phyloP scores from a whole-genome alignment of 2,113 vertebrate genomes.

The Chaetodon auriga region DNA sequence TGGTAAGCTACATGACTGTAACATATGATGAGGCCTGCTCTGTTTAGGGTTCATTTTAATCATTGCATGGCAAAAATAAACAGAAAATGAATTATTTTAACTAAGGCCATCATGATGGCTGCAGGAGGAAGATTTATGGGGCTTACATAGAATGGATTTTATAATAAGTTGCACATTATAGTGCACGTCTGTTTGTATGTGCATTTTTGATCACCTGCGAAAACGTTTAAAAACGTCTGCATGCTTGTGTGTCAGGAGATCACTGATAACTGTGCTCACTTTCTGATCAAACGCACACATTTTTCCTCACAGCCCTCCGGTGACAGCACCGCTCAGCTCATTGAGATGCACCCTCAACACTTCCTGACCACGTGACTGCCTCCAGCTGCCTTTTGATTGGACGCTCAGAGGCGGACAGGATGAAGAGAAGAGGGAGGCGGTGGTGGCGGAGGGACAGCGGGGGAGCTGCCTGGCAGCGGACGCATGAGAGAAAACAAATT shows the following conservation, averaged over 20 bases:
- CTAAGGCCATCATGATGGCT: slow-evolving; percentile 20
- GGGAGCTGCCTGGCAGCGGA: slow-evolving; percentile 60
- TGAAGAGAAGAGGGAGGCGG: slow-evolving; percentile 35
- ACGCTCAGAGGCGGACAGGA: slow-evolving; percentile 6
- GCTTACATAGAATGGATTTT: slow-evolving; percentile 10
- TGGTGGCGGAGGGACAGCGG: slow-evolving; percentile 35
- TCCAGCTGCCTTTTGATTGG: slow-evolving; percentile 61
- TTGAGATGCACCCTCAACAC: slow-evolving; percentile 36
- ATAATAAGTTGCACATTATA: slow-evolving; percentile 28
- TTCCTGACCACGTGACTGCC: slow-evolving; percentile 68
- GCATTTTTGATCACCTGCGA: neutral
- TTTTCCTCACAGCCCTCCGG: slow-evolving; percentile 27
- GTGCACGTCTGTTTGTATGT: neutral
- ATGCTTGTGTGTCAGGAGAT: slow-evolving; percentile 15
- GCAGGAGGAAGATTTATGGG: slow-evolving; percentile 11
- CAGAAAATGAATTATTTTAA: slow-evolving; percentile 31
- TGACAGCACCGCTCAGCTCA: slow-evolving; percentile 44
- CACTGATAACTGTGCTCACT: slow-evolving; percentile 27
- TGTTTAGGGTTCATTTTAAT: slow-evolving; percentile 34
- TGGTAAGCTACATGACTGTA: neutral
- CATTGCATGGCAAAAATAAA: slow-evolving; percentile 36
- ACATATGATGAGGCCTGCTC: neutral
- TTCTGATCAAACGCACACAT: slow-evolving; percentile 41
- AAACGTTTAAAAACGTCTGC: neutral
- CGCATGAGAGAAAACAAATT: slow-evolving; percentile 75